Evolutionary conservation across 1,140 invertebrate species (phyloP), one percentile per base, ranked within the genome.

Genomic region (Proales similis): DNA sequence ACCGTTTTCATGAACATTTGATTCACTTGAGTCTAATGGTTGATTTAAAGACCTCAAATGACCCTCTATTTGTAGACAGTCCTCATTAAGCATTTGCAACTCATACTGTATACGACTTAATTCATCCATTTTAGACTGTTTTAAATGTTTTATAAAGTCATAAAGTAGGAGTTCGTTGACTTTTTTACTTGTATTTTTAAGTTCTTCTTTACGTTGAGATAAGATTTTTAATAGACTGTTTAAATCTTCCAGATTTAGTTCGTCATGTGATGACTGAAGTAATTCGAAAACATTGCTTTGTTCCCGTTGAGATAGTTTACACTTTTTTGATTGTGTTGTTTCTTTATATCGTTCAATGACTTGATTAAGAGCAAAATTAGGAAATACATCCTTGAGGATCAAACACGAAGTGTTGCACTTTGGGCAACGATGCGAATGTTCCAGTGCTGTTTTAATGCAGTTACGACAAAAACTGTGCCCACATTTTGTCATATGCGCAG

Each of bases 401-500:
- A 82, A 81, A 9, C 91, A 77, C 20, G 81, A 75, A 51, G 81
- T 82, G 67, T 84, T 85, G 72, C 89, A 92, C 71, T 90, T 88
- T 4, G 90, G 90, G 78, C 91, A 95, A 36, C 84, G 78, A 38
- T 84, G 82, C 64, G 80, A 82, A n/a, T 81, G 77, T 70, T 90
- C 85, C 12, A 94, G 79, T 2, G 84, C 83, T 67, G 82, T 83
- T 43, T 79, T 79, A 48, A 94, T 88, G 72, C 90, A 95, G 42
- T 72, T 70, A 60, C 69, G 70, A 68, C 78, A 94, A 76, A 90
- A 95, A 3, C 88, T 91, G 72, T 95, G 91, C 1, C 90, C 90
- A 77, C 90, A 95, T 65, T 84, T 83, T 0, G 90, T 93, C 67
- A 93, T 88, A 72, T 90, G 84, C 1, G 90, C 88, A 74, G 91